Conservation (phyloP, 2,113 vertebrate genomes). For the Cygnus atratus region DNA sequence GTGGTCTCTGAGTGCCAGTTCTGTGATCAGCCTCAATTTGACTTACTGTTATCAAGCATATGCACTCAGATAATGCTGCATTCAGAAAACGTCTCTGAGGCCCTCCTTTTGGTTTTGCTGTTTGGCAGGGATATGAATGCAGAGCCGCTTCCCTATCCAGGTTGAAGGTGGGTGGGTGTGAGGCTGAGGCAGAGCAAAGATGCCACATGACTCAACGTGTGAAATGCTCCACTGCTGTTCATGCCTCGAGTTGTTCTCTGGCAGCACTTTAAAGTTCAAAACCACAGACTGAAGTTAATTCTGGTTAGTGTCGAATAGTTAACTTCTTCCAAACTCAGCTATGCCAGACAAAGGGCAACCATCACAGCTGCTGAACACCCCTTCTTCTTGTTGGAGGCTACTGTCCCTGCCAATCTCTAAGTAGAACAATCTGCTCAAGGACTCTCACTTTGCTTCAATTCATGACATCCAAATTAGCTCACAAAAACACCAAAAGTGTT, state of each 20-base stretch:
- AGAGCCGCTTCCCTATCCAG: not conserved
- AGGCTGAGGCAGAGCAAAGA: not conserved
- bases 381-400: not conserved
- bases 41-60: not conserved
- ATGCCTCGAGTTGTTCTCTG: not conserved
- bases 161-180: rapidly evolving
- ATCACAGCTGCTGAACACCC: not conserved
- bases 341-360: not conserved
- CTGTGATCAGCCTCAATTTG: not conserved
- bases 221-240: not conserved
- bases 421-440: not conserved
- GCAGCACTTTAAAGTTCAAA: not conserved
- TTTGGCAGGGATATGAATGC: rapidly evolving
- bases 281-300: not conserved
- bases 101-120: not conserved
- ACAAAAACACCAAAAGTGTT: not conserved
- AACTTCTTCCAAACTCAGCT: not conserved
- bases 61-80: rapidly evolving
- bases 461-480: not conserved
- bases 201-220: rapidly evolving
- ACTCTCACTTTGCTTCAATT: not conserved
- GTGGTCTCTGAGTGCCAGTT: not conserved
- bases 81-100: not conserved
- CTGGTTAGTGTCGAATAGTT: not conserved
- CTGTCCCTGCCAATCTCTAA: not conserved